Percentiles rank a stretch among this genome's conserved stretches.
These are phyloP conservation scores for Lepidurus couesii DNA, from an alignment of 1,140 invertebrate species.

Conservation along the genomic window DNA sequence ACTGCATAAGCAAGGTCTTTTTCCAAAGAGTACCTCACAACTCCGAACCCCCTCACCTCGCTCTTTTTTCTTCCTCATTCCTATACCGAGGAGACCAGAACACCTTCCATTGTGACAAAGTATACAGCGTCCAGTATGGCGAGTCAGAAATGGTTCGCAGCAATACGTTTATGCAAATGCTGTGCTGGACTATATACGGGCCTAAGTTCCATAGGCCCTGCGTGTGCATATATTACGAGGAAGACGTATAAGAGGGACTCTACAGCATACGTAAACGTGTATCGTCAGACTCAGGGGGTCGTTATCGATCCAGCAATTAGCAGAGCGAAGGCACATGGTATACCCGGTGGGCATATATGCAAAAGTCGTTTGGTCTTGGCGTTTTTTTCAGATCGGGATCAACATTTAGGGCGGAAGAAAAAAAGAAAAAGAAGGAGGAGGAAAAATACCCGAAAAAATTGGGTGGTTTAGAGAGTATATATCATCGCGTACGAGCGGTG, in stretches of 20 bases:
- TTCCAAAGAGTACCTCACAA: no score
- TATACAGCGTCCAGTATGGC: no score
- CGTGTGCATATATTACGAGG: neutral
- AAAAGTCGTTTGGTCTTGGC: no score
- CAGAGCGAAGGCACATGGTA: no score
- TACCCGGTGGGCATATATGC: no score
- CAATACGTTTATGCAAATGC: slow-evolving; percentile 6
- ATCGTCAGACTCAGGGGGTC: no score
- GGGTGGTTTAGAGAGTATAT: neutral
- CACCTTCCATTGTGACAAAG: neutral
- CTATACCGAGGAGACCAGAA: neutral
- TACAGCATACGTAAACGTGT: no score
- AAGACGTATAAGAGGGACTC: neutral
- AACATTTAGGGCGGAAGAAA: no score
- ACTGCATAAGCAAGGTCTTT: neutral
- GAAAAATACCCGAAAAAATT: neutral
- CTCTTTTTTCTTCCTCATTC: neutral
- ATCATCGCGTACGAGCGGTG: neutral
- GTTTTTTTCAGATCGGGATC: no score
- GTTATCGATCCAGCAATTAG: no score
- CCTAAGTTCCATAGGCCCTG: neutral
- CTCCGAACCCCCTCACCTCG: neutral
- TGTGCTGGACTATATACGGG: neutral
- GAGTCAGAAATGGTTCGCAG: neutral
- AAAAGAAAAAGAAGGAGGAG: no score